These are phyloP conservation scores for Drosophila longiperda DNA, from an alignment of 2,888 invertebrate species.

Conservation along the genomic window DNA sequence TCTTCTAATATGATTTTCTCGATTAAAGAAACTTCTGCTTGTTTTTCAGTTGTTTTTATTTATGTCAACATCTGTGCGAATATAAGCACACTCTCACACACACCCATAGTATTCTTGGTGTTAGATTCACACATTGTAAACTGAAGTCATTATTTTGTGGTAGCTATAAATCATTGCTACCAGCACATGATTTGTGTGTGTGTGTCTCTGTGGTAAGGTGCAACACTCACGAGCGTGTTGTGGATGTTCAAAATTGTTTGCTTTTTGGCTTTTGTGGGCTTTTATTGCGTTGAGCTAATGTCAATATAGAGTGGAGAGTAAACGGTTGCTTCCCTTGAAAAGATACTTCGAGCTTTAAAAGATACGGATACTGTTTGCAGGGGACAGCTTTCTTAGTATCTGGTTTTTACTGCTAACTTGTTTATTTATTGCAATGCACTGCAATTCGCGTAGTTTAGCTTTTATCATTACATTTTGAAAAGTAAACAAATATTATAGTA, in stretches of 20 bases:
- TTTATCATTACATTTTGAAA: not conserved
- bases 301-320: slow-evolving; percentile 19
- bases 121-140: slow-evolving; percentile 25
- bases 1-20: not conserved
- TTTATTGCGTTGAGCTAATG: slow-evolving; percentile 43
- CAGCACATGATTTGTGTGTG: slow-evolving; percentile 27
- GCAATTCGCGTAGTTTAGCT: not conserved
- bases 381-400: not conserved
- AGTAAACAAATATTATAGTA: not conserved
- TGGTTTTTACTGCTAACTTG: not conserved
- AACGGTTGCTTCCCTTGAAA: not conserved
- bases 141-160: slow-evolving; percentile 13
- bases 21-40: not conserved
- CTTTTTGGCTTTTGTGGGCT: slow-evolving; percentile 31
- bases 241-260: slow-evolving; percentile 34
- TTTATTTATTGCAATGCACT: slow-evolving; percentile 10
- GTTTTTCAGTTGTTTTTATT: slow-evolving; percentile 29
- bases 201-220: slow-evolving; percentile 6
- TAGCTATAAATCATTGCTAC: slow-evolving; percentile 41
- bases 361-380: slow-evolving; percentile 25
- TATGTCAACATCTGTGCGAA: slow-evolving; percentile 43
- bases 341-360: slow-evolving; percentile 18
- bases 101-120: slow-evolving; percentile 3
- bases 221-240: slow-evolving; percentile 21
- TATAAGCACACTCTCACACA: not conserved